phyloP scores from a whole-genome alignment of 1,140 invertebrate species.

The Drosophila obscura region DNA sequence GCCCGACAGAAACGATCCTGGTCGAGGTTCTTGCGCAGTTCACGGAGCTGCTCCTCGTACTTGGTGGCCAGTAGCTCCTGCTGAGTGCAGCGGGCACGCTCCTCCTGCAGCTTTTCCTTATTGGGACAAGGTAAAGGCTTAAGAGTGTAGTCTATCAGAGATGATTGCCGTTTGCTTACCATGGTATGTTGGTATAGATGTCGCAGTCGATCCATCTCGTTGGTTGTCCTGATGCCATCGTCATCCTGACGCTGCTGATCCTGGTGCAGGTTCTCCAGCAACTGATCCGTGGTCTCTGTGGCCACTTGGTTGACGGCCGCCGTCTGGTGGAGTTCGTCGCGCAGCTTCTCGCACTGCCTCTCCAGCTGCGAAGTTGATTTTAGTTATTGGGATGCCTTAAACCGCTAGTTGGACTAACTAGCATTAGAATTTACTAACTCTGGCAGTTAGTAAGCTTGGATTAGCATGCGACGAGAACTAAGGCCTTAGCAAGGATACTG shows the following conservation, averaged over 20 bases:
- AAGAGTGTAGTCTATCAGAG: not conserved
- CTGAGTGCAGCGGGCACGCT: constrained; percentile 56
- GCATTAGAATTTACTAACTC: constrained; percentile 6
- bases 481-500: constrained; percentile 23
- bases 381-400: constrained; percentile 5
- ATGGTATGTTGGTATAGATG: constrained; percentile 53
- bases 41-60: constrained; percentile 64
- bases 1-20: constrained; percentile 76
- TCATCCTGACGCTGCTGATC: constrained; percentile 71
- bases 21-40: constrained; percentile 64
- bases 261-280: constrained; percentile 56
- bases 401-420: not conserved
- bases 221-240: constrained; percentile 44
- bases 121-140: not conserved
- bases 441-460: not conserved
- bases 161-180: constrained; percentile 39
- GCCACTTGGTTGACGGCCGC: constrained; percentile 48
- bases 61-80: constrained; percentile 63
- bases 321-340: constrained; percentile 53
- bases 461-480: constrained; percentile 10
- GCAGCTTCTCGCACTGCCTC: constrained; percentile 62
- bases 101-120: constrained; percentile 61
- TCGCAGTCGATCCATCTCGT: constrained; percentile 65
- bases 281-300: constrained; percentile 63
- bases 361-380: constrained; percentile 35